Percentiles rank a stretch among this genome's conserved stretches.
phyloP scores from a whole-genome alignment of 2,888 invertebrate species.

The Sisyra terminalis region DNA sequence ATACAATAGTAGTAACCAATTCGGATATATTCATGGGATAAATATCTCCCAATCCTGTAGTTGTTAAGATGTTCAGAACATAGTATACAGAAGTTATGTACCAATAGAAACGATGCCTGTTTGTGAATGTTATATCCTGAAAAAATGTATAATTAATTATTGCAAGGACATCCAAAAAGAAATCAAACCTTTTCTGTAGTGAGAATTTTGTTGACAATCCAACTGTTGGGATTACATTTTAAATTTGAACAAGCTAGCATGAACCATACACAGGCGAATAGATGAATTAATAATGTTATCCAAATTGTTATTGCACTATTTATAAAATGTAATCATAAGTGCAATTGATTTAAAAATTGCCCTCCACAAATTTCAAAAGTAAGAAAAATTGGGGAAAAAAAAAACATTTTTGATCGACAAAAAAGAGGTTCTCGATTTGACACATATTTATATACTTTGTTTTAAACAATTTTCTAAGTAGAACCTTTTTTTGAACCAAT shows the following conservation, averaged over 20 bases:
- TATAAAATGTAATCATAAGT: constrained; percentile 8
- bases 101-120: constrained; percentile 15
- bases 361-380: no score
- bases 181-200: no score
- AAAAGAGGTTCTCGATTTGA: no score
- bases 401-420: no score
- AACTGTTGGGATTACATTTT: constrained; percentile 7
- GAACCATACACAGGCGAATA: constrained; percentile 33
- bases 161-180: no score
- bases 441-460: no score
- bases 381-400: no score
- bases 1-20: constrained; percentile 30
- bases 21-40: constrained; percentile 30
- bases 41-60: constrained; percentile 35
- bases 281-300: constrained; percentile 31
- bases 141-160: no score
- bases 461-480: no score
- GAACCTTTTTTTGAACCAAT: no score
- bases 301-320: constrained; percentile 30
- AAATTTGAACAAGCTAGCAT: constrained; percentile 30
- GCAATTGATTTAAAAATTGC: constrained; percentile 14
- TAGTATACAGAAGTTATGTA: constrained; percentile 34
- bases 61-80: constrained; percentile 32
- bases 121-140: not conserved
- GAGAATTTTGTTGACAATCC: no score